Percentiles rank a stretch among this genome's conserved stretches.
Evolutionary conservation across 1,140 invertebrate species (phyloP).

Genomic region (Heliothis subflexa): DNA sequence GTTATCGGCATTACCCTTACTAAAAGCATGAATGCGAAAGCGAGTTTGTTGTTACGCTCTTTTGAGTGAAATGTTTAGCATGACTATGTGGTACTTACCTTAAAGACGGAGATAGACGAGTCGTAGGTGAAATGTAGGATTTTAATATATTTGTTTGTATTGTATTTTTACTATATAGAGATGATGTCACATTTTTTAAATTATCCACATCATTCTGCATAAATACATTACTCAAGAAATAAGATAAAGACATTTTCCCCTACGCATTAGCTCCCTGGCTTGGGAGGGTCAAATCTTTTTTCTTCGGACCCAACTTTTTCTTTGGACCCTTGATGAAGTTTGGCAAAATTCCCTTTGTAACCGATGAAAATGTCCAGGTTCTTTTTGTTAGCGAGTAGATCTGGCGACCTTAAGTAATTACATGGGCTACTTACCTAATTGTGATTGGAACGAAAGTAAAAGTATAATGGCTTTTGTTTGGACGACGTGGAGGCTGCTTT

Average conservation of each 20-base stretch:
- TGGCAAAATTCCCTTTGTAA: conserved; percentile 44
- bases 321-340: conserved; percentile 41
- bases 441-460: conserved; percentile 42
- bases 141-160: too few species aligned
- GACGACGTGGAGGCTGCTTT: conserved; percentile 18
- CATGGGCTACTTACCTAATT: conserved; percentile 47
- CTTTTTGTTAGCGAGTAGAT: conserved; percentile 38
- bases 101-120: too few species aligned
- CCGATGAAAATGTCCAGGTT: conserved; percentile 35
- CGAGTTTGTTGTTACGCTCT: too few species aligned
- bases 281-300: conserved; percentile 42
- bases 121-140: too few species aligned
- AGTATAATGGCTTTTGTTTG: conserved; percentile 37
- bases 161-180: not conserved
- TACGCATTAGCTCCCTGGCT: conserved; percentile 2
- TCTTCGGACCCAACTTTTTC: conserved; percentile 34
- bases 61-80: too few species aligned
- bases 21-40: not conserved
- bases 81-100: too few species aligned
- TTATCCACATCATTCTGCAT: not conserved
- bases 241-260: conserved; percentile 34
- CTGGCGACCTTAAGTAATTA: conserved; percentile 45
- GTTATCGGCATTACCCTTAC: not conserved
- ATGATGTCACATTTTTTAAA: not conserved
- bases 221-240: conserved; percentile 4